Evolutionary conservation across 2,797 vertebrate genomes (phyloP).

Genomic region (Pygocentrus nattereri): DNA sequence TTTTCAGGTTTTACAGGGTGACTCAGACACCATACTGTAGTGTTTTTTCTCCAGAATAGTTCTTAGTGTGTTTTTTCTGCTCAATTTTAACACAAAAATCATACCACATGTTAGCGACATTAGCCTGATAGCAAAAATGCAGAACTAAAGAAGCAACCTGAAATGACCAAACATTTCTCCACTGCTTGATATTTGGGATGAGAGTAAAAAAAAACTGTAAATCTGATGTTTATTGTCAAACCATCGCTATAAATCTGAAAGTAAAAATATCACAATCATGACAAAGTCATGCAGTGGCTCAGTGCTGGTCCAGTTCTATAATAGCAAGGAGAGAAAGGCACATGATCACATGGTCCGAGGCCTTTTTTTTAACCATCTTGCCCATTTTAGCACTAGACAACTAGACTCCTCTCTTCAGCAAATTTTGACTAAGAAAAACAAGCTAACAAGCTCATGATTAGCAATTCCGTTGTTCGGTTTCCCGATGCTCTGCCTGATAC

Average conservation of each 20-base stretch:
- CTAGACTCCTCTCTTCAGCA: not conserved
- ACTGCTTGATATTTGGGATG: no score
- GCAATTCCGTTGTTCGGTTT: conserved; percentile 28
- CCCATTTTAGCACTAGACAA: conserved; percentile 8
- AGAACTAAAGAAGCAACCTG: no score
- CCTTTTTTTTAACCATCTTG: not conserved
- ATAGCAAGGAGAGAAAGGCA: not conserved
- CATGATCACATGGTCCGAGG: not conserved
- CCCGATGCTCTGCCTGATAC: not conserved
- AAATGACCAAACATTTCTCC: no score
- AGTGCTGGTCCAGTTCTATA: not conserved
- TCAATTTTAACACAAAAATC: no score
- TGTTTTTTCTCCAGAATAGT: no score
- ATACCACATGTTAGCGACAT: no score
- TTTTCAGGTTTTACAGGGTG: no score
- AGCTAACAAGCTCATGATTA: conserved; percentile 21
- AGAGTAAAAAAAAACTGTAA: no score
- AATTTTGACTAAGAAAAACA: conserved; percentile 20
- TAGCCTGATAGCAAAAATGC: no score
- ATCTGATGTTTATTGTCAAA: not conserved
- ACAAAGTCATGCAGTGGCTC: not conserved
- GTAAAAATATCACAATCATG: not conserved
- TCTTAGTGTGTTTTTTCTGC: no score
- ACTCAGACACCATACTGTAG: no score
- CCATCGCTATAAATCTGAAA: not conserved